These are phyloP conservation scores for Argyrosomus regius DNA, from an alignment of 2,797 vertebrate species.

Conservation along the genomic window DNA sequence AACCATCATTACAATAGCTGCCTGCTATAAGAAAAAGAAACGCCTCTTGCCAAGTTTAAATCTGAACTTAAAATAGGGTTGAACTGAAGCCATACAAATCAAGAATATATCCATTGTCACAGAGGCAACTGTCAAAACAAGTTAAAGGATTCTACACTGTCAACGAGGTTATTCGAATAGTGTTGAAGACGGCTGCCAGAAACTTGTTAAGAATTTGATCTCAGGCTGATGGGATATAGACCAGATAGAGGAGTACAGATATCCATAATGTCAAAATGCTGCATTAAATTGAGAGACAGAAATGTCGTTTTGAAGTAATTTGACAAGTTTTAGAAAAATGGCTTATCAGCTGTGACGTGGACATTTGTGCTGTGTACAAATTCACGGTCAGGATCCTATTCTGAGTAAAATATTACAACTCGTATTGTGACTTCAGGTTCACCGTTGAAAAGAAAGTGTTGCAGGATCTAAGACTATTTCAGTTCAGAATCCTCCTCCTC, in stretches of 20 bases:
- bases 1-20: conserved; percentile 7
- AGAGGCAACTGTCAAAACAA: background rate
- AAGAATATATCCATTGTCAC: background rate
- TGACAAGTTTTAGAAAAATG: background rate
- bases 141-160: background rate
- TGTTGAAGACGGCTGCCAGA: background rate
- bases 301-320: too few relatives aligned
- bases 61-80: background rate
- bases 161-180: background rate
- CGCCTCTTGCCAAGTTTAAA: background rate
- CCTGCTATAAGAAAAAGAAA: background rate
- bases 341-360: background rate
- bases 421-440: background rate
- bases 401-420: background rate
- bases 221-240: background rate
- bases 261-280: background rate
- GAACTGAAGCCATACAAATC: background rate
- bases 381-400: background rate
- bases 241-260: background rate
- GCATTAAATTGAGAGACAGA: background rate
- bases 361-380: background rate
- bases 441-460: background rate
- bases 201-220: background rate
- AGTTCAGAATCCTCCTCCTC: too few relatives aligned
- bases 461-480: too few relatives aligned